These are phyloP conservation scores for Amiota mariae DNA, from an alignment of 2,888 invertebrate species.

Conservation along the genomic window DNA sequence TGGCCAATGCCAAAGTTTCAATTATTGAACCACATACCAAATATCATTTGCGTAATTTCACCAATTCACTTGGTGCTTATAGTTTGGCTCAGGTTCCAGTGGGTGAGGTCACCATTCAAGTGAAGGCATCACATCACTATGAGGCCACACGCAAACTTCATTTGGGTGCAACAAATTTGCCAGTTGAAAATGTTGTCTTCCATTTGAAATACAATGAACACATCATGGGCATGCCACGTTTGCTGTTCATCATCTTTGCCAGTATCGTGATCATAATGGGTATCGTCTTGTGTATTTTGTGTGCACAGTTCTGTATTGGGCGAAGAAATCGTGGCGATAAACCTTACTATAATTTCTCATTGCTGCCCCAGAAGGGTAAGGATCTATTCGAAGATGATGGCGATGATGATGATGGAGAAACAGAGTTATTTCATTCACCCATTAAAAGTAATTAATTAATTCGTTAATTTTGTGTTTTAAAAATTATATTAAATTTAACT, in stretches of 20 bases:
- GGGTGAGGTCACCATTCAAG: slow-evolving; percentile 76
- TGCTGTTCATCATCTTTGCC: slow-evolving; percentile 83
- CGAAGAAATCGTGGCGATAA: slow-evolving; percentile 61
- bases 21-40: slow-evolving; percentile 71
- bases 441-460: slow-evolving; percentile 63
- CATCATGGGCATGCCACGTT: slow-evolving; percentile 83
- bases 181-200: slow-evolving; percentile 79
- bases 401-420: slow-evolving; percentile 71
- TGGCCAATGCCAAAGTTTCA: slow-evolving; percentile 75
- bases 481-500: slow-evolving; percentile 2
- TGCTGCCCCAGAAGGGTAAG: slow-evolving; percentile 71
- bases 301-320: slow-evolving; percentile 67
- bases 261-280: slow-evolving; percentile 75
- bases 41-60: slow-evolving; percentile 63
- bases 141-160: slow-evolving; percentile 70
- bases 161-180: slow-evolving; percentile 66
- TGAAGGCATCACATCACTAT: slow-evolving; percentile 78
- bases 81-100: slow-evolving; percentile 60
- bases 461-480: neutral
- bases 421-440: slow-evolving; percentile 71
- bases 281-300: slow-evolving; percentile 64
- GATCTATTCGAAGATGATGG: slow-evolving; percentile 72
- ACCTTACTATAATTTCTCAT: slow-evolving; percentile 71
- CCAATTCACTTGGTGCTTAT: slow-evolving; percentile 69
- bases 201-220: slow-evolving; percentile 80